Conservation (phyloP, 2,888 invertebrate species). For the Scaptomyza polygonia region DNA sequence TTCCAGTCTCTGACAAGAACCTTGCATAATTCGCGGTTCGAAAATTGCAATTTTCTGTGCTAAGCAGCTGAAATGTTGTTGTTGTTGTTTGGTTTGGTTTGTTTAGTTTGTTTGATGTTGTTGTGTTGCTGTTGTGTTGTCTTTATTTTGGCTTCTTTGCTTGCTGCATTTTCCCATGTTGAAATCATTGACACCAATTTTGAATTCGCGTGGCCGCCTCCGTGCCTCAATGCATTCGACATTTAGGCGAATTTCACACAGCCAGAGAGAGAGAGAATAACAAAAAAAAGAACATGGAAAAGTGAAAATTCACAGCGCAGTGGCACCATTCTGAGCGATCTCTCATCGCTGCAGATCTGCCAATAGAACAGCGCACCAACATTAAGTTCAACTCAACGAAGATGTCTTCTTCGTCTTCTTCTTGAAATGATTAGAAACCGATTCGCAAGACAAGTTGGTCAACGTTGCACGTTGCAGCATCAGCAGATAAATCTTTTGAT, state of each 20-base stretch:
- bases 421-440: conserved; percentile 57
- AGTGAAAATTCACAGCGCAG: conserved; percentile 60
- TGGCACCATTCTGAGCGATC: conserved; percentile 66
- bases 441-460: conserved; percentile 49
- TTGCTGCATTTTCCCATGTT: conserved; percentile 73
- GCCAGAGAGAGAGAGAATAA: conserved; percentile 14
- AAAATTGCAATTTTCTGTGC: conserved; percentile 68
- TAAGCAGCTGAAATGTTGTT: conserved; percentile 54
- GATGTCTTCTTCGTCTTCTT: conserved; percentile 28
- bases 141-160: conserved; percentile 27
- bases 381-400: conserved; percentile 16
- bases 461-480: conserved; percentile 39
- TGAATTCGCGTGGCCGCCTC: conserved; percentile 57
- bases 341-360: conserved; percentile 32
- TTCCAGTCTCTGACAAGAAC: conserved; percentile 36
- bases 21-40: conserved; percentile 77
- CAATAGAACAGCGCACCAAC: conserved; percentile 49
- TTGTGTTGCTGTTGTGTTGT: conserved; percentile 11
- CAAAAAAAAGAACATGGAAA: conserved; percentile 49
- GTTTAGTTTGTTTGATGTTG: conserved; percentile 16
- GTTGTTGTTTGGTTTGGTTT: conserved; percentile 20
- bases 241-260: conserved; percentile 76
- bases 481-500: conserved; percentile 59
- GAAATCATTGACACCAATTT: conserved; percentile 80
- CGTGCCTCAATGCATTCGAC: conserved; percentile 45